Base-by-base conservation (phyloP, 2,888 invertebrate genomes). In the Odontomyia ornata region DNA sequence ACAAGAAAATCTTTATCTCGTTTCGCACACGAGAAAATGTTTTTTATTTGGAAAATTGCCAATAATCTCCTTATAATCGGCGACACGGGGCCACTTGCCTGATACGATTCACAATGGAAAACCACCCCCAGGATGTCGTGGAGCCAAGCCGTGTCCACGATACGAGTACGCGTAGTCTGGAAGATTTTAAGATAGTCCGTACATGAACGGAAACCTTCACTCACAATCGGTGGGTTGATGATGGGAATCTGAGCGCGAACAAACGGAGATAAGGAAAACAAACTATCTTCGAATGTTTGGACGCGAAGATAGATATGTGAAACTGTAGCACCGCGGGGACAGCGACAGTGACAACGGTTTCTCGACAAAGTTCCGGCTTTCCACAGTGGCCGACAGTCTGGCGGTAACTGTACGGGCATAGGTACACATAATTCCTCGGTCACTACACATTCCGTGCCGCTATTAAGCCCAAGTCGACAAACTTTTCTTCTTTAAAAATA, bases 401-500 rank as follows among this genome's bases (percentile, higher is more conserved):
- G 9, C n/a, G 28, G 11, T 30, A 21, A 64, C n/a, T 30, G 28
- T 28, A 11, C n/a, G 64, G 30, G 30, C 23, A 30, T 30, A 60
- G 25, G 60, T 23, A 23, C 23, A 18, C n/a, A 64, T 27, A 30
- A 23, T 64, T 64, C 60, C 30, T 15, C 64, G 28, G 30, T 64
- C 64, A 64, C 64, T 64, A 64, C n/a, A n/a, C 64, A 28, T 23
- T 5, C 36, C 36, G 36, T 36, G 60, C 15, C 60, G 60, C 60
- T 7, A 18, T 25, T 21, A 23, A 60, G 30, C 11, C 25, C 28
- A 30, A 60, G 57, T 60, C 57, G 57, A 25, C 57, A 60, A 60
- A 60, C 57, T 60, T 60, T 60, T 60, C 21, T 60, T 7, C 60
- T 60, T 60, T 27, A 64, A 64, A 64, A 64, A 60, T 60, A 64